Evolutionary conservation across 2,797 vertebrate genomes (phyloP).

Genomic region (Chiloscyllium punctatum): DNA sequence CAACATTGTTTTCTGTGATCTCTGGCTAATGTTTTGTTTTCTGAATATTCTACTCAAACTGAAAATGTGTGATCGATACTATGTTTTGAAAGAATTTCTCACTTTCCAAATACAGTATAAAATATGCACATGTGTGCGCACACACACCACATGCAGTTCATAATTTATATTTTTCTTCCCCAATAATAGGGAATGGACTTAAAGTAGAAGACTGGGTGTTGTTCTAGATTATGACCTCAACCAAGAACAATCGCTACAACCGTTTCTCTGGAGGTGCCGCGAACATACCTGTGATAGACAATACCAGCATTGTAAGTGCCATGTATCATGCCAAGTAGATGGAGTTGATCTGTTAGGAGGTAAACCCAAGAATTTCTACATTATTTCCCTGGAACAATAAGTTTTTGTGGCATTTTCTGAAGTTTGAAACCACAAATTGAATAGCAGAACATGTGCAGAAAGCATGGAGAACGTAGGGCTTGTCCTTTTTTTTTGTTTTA

Average conservation of each 20-base stretch:
- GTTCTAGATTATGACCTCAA: conserved; percentile 71
- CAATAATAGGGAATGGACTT: conserved; percentile 55
- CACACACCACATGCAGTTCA: neutral
- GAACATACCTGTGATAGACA: conserved; percentile 57
- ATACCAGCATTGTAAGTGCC: conserved; percentile 62
- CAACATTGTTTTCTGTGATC: neutral
- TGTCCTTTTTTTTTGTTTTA: neutral
- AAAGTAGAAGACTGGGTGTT: conserved; percentile 49
- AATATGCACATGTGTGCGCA: neutral
- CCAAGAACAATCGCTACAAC: conserved; percentile 62
- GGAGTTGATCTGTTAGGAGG: neutral
- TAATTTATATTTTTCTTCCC: neutral
- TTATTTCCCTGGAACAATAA: neutral
- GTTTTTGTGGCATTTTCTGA: neutral
- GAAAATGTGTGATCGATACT: neutral
- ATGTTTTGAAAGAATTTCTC: neutral
- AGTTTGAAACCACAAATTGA: neutral
- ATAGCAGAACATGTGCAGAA: neutral
- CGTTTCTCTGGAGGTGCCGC: conserved; percentile 60
- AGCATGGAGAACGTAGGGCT: neutral
- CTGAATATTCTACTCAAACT: neutral
- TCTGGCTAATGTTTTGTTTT: neutral
- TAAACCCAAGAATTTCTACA: neutral
- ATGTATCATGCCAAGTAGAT: neutral
- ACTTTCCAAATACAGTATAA: neutral